Percentiles rank a stretch among this genome's conserved stretches.
These are phyloP conservation scores for Lagorchestes hirsutus DNA, from an alignment of 2,797 vertebrate species.

Conservation along the genomic window DNA sequence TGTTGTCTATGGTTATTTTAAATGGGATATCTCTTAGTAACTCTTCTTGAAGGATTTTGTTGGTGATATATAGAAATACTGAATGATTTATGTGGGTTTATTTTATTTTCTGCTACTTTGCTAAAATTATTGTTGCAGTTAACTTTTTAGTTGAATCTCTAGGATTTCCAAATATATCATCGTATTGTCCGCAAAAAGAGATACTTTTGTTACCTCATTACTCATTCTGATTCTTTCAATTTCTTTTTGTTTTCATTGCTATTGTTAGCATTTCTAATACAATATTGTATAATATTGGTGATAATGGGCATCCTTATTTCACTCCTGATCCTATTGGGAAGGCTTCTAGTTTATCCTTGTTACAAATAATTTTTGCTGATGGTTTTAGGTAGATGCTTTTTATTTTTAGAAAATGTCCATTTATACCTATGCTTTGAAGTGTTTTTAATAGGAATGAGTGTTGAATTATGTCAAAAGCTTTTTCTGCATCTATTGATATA, in stretches of 20 bases:
- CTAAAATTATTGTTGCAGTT: background rate
- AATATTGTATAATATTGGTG: background rate
- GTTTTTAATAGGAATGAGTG: background rate
- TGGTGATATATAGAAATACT: background rate
- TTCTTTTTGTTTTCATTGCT: background rate
- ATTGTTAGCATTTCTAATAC: background rate
- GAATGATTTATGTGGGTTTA: background rate
- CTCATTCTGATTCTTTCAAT: background rate
- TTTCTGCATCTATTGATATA: background rate
- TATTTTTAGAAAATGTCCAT: background rate
- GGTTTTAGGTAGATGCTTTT: background rate
- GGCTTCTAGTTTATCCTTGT: background rate
- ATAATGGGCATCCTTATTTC: background rate
- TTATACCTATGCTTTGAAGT: background rate
- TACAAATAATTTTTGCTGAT: background rate
- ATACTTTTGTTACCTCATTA: background rate
- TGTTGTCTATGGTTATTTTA: background rate
- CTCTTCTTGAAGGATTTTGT: background rate
- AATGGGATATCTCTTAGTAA: background rate
- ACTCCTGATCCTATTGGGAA: background rate
- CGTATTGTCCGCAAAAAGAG: background rate
- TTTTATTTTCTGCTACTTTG: background rate
- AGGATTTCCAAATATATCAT: background rate
- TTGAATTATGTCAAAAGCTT: background rate
- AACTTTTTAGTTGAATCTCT: background rate